Evolutionary conservation across 37 sponge, comb jelly and placozoan genomes (phyloP), one percentile per base, ranked within the genome.

Genomic region (Hormiphora californensis): DNA sequence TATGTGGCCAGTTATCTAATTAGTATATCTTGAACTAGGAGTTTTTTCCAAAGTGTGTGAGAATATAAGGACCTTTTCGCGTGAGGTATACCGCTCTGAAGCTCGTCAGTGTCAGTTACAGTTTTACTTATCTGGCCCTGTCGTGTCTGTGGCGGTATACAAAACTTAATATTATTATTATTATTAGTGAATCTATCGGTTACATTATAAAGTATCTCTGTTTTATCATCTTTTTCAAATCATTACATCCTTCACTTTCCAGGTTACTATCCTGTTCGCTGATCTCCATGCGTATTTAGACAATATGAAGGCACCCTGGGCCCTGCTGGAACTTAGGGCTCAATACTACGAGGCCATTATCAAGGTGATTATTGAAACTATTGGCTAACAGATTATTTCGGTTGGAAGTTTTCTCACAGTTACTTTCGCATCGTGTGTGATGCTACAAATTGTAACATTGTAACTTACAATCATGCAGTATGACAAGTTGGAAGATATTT

Each of bases 231-330:
- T 17, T 49, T 15, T n/a, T n/a, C 63, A 59, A 27, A 11, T n/a
- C 15, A 8, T 22, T 59, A 11, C 25, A 22, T 59, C 53, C 53
- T 17, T 15, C 51, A 36, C 12, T 65, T 39, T 54, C 0, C 81
- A 95, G 96, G 93, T 95, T 4, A 94, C 89, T 21, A 91, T 97
- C 0, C 41, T 97, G 40, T 87, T 97, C 63, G 98, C 98, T 63
- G 98, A 97, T 49, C 90, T 97, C 9, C 98, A 94, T 88, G 98
- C 89, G 57, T 94, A 91, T 86, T 86, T 97, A 25, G 98, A 97
- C 91, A 97, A 97, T 90, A 88, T 86, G 91, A 94, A 97, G 67
- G 94, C 94, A 32, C 94, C 98, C 0, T 94, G 98, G 98, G 93
- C 94, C 49, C 89, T 94, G 17, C 86, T 97, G 41, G 89, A 44